phyloP scores from a whole-genome alignment of 2,888 invertebrate genomes.

The Cantharis rufa region DNA sequence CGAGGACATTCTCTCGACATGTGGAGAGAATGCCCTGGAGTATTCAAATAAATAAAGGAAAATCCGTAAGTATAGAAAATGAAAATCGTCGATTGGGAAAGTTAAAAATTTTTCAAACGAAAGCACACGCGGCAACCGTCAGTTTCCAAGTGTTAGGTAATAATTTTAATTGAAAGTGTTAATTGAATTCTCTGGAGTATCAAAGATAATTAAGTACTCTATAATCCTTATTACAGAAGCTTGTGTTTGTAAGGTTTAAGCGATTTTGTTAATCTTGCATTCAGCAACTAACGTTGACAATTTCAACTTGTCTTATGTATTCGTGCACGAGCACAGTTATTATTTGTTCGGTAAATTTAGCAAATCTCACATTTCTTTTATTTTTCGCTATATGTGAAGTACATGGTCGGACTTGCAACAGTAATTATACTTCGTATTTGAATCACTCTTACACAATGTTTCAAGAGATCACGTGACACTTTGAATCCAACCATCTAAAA shows the following conservation, averaged over 20 bases:
- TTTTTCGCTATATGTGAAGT: slow-evolving; percentile 7
- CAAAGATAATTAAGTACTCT: slow-evolving; percentile 1
- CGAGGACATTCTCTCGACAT: neutral
- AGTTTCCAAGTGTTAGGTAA: neutral
- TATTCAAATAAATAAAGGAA: neutral
- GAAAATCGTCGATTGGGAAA: neutral
- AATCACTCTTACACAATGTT: slow-evolving; percentile 9
- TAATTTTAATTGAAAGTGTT: neutral
- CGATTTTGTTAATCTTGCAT: neutral
- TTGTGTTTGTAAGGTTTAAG: neutral
- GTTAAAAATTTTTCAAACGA: neutral
- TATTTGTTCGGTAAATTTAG: slow-evolving; percentile 4
- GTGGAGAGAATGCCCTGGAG: neutral
- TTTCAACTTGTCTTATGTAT: neutral
- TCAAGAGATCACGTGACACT: slow-evolving; percentile 19
- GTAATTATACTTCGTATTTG: slow-evolving; percentile 25
- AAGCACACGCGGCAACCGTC: neutral
- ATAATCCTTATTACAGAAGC: neutral
- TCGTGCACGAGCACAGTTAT: slow-evolving; percentile 1
- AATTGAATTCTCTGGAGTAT: neutral
- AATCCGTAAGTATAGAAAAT: neutral
- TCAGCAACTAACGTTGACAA: neutral
- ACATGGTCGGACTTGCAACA: slow-evolving; percentile 7
- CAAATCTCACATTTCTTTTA: slow-evolving; percentile 17
- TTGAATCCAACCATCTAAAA: neutral